Evolutionary conservation across 1,140 invertebrate genomes (phyloP).

Genomic region (Cherax quadricarinatus): DNA sequence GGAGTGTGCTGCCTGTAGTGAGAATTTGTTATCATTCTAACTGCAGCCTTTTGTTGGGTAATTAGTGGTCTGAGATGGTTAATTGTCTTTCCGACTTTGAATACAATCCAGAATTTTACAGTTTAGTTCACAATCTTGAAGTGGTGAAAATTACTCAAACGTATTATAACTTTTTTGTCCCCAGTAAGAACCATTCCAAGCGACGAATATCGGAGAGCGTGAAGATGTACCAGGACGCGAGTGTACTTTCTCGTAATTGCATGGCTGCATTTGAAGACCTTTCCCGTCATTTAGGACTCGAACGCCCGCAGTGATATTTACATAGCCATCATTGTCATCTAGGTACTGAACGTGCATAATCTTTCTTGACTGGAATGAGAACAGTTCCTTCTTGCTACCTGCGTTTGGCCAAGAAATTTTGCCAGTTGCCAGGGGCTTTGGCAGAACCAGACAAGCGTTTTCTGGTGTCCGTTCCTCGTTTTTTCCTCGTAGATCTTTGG

Average conservation of each 20-base stretch:
- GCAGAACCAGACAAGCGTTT: neutral
- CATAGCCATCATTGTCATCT: neutral
- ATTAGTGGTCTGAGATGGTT: too few species aligned
- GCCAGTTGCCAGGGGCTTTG: constrained; percentile 33
- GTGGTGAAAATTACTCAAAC: constrained; percentile 55
- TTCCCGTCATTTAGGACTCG: constrained; percentile 17
- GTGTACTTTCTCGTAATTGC: constrained; percentile 56
- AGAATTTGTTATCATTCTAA: too few species aligned
- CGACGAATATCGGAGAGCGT: constrained; percentile 43
- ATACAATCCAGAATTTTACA: constrained; percentile 53
- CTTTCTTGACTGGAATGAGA: constrained; percentile 17
- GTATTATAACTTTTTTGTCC: constrained; percentile 40
- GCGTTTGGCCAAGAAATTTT: constrained; percentile 15
- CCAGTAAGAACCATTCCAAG: constrained; percentile 52
- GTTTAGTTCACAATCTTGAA: constrained; percentile 34
- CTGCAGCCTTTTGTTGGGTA: too few species aligned
- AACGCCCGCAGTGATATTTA: neutral
- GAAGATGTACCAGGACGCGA: constrained; percentile 54
- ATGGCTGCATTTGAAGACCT: constrained; percentile 12
- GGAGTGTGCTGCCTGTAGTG: too few species aligned
- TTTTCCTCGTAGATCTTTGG: too few species aligned
- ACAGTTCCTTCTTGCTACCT: constrained; percentile 19
- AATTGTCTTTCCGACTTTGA: constrained; percentile 38
- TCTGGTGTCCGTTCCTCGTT: neutral
- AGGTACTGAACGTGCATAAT: neutral